Base-by-base conservation (phyloP, 2,888 invertebrate genomes). In the Drosophila putrida region DNA sequence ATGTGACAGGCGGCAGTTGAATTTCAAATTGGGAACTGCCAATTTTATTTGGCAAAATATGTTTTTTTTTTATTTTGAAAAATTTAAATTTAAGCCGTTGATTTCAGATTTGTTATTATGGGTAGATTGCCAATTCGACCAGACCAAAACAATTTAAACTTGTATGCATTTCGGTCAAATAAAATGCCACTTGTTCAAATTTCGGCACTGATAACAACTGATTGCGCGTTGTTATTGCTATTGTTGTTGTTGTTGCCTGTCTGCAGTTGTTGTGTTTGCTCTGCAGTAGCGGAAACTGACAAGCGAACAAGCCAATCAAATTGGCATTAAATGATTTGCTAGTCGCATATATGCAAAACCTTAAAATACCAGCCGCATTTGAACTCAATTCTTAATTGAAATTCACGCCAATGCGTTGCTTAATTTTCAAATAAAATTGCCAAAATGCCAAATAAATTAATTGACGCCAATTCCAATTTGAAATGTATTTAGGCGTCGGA, bases 371-470 rank as follows among this genome's bases (percentile, higher is more conserved):
- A 36, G 50, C 27, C 27, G 36, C 27, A 58, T 41, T 47, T 47
- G 15, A 6, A 11, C 31, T 41, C 60, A 67, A 47, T 61, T 71
- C 82, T 69, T 85, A 88, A 88, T 88, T 88, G 75, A 83, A 83
- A 85, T 79, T 84, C 74, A 76, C 65, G 72, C 71, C 67, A 62
- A 66, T 75, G 61, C 47, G 66, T 44, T 68, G 67, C 84, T 84
- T 68, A 70, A 84, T 78, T 84, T 82, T 71, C n/a, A 78, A 73
- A 84, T 84, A 82, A 71, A 81, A 83, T 81, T 73, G 66, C 66
- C 38, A 70, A 78, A 82, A 84, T 70, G 62, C 82, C 88, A 72
- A 75, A 84, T 75, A 82, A 83, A 82, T 82, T 81, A 82, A 82
- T 84, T 87, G 87, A 70, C 58, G 63, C 44, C 65, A 59, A 54